Percentiles rank a stretch among this genome's conserved stretches.
Evolutionary conservation across 2,113 vertebrate species (phyloP).

Genomic region (Menura novaehollandiae): DNA sequence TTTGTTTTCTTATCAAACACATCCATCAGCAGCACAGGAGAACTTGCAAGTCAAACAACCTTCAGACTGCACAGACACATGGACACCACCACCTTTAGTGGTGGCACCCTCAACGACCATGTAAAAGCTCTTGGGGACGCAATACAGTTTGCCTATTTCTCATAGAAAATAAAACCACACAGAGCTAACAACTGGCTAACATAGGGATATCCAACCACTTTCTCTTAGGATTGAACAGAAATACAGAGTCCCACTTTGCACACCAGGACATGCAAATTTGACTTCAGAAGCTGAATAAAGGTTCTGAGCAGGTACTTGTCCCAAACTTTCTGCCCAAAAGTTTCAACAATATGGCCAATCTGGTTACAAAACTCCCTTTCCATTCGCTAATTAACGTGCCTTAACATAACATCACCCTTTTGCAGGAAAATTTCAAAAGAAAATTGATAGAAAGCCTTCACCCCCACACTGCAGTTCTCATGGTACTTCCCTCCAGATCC

Average conservation of each 20-base stretch:
- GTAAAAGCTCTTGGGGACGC: background rate
- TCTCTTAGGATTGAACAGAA: background rate
- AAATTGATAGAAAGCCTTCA: background rate
- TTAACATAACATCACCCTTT: background rate
- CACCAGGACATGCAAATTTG: background rate
- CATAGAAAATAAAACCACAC: background rate
- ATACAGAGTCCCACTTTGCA: background rate
- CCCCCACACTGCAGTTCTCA: background rate
- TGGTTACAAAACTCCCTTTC: background rate
- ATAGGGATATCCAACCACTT: background rate
- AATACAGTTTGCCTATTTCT: background rate
- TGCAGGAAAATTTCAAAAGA: background rate
- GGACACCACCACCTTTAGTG: background rate
- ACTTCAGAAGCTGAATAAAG: background rate
- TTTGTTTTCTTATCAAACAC: background rate
- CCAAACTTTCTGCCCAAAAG: background rate
- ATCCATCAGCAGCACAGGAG: background rate
- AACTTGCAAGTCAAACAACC: background rate
- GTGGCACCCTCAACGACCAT: background rate
- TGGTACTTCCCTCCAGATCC: background rate
- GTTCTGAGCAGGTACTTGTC: background rate
- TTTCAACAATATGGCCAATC: background rate
- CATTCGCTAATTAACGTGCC: background rate
- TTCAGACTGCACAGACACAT: background rate
- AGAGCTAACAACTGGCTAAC: background rate